Base-by-base conservation (phyloP, 2,888 invertebrate species). In the Laothoe populi region DNA sequence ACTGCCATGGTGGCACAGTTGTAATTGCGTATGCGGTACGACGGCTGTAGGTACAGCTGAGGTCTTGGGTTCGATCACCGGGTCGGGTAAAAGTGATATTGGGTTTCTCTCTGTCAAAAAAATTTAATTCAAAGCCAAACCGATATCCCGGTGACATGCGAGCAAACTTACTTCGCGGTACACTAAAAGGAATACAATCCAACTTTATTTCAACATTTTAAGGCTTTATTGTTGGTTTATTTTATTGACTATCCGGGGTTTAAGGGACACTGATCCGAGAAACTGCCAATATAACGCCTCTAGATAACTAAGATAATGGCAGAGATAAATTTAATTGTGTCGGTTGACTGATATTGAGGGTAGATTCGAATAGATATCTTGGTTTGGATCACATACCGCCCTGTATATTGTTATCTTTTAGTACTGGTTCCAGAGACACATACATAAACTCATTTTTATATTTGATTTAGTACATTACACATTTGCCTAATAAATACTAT, bases 141-240 rank as follows among this genome's bases (percentile, higher is more conserved):
- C 26, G 42, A 26, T 24, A 49, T 60, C 49, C 40, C 42, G 4
- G 13, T 42, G 40, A 42, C 53, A 49, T 48, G 53, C 24, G 40
- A 53, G 42, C 49, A 53, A 53, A 16, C 38, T 42, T 49, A 57
- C 58, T 58, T 63, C 61, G 40, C 35, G 44, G 31, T 26, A 42
- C 40, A 42, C 60, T 53, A 26, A 57, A 19, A 24, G 57, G 21
- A 21, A 53, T 61, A 60, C 60, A 60, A 24, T 49, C 61, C 31
- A 61, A 65, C 64, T 64, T 64, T 67, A 67, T 67, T 69, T 61
- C 58, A 61, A 65, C 46, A 63, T 64, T 68, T 65, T 62, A 61
- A 61, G 62, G 67, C 49, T 61, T 65, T 64, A 64, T 46, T 57
- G 49, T 61, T 16, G 63, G 65, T 67, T 67, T 65, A 68, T 68